These are phyloP conservation scores for Aphelenchoides fujianensis DNA, from an alignment of 1,140 invertebrate genomes.

Conservation along the genomic window DNA sequence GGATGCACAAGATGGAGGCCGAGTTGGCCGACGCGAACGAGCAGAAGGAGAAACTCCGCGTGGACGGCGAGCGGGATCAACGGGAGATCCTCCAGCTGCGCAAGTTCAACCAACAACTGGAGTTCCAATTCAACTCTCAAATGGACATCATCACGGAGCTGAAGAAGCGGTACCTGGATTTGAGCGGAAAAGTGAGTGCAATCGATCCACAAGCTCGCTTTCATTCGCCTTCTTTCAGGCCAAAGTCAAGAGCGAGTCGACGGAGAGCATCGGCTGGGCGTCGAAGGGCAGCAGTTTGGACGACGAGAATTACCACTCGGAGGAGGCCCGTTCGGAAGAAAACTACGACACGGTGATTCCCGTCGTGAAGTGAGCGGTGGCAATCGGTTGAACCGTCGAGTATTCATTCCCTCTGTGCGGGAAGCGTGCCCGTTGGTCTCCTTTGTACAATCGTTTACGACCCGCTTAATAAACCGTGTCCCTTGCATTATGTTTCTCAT, in stretches of 20 bases:
- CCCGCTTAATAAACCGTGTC: no score
- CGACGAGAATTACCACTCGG: constrained; percentile 42
- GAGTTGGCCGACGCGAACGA: constrained; percentile 29
- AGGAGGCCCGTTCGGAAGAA: constrained; percentile 35
- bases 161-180: constrained; percentile 46
- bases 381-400: no score
- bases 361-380: background rate
- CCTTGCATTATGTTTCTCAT: no score
- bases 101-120: constrained; percentile 51
- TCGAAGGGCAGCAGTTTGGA: constrained; percentile 36
- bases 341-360: background rate
- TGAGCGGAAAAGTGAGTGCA: constrained; percentile 22
- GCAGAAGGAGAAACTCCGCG: background rate
- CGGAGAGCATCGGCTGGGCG: constrained; percentile 37
- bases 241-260: constrained; percentile 32
- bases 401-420: no score
- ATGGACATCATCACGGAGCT: constrained; percentile 55
- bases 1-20: constrained; percentile 34
- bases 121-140: constrained; percentile 53
- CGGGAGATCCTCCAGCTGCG: constrained; percentile 40
- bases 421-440: no score
- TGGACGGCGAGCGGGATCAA: background rate
- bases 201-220: background rate
- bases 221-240: constrained; percentile 27
- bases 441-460: no score